A percentile compares a stretch with the other conserved stretches of the same genome.
Evolutionary conservation across 2,113 vertebrate species (phyloP).

Genomic region (Puntigrus tetrazona): DNA sequence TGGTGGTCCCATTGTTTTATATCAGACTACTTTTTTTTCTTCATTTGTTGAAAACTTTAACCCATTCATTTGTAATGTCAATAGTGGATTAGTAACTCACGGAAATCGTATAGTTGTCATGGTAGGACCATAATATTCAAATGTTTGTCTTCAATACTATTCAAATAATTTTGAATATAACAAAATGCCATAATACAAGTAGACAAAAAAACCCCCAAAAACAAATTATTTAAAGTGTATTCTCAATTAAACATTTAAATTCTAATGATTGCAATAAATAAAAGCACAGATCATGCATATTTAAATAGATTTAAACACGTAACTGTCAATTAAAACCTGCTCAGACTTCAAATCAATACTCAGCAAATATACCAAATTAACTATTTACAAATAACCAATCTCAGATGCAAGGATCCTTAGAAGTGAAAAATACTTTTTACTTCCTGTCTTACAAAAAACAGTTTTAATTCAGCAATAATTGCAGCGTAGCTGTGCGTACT

Average conservation of each 20-base stretch:
- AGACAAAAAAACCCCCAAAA: no score
- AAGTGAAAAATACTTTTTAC: conserved; percentile 55
- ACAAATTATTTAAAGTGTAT: not conserved
- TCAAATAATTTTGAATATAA: conserved; percentile 34
- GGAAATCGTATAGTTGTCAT: not conserved
- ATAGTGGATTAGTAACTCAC: not conserved
- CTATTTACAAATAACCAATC: not conserved
- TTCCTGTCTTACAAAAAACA: conserved; percentile 57
- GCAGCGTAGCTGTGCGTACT: not conserved
- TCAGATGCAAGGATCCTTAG: not conserved
- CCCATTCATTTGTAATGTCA: not conserved
- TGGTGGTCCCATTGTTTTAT: not conserved
- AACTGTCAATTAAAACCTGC: conserved; percentile 3
- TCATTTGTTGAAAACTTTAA: no score
- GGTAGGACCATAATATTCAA: conserved; percentile 34
- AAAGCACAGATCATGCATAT: conserved; percentile 17
- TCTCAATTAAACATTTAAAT: not conserved
- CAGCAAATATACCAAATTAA: not conserved
- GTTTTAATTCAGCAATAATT: conserved; percentile 43
- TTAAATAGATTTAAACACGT: conserved; percentile 34
- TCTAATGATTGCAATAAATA: not conserved
- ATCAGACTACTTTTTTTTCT: not conserved
- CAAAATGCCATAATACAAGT: not conserved
- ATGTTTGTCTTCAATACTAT: conserved; percentile 13
- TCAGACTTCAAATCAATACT: not conserved